phyloP scores from a whole-genome alignment of 2,113 vertebrate genomes.

The Antechinus flavipes region DNA sequence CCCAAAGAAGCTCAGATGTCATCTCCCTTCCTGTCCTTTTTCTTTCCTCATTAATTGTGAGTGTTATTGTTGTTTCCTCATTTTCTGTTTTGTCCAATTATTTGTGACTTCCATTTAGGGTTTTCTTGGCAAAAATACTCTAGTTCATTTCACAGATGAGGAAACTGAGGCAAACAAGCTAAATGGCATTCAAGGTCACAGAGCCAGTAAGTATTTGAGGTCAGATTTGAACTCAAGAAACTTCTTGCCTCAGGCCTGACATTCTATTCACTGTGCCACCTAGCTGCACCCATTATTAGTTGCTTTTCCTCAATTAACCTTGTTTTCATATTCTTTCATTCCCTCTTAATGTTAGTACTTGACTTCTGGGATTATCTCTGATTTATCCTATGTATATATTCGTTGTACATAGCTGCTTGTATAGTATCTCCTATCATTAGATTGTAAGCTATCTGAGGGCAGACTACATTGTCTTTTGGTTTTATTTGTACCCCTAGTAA shows the following conservation, averaged over 20 bases:
- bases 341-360: neutral
- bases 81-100: neutral
- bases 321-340: neutral
- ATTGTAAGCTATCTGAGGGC: neutral
- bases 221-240: neutral
- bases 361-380: neutral
- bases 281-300: neutral
- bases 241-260: neutral
- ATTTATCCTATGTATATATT: neutral
- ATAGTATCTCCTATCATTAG: neutral
- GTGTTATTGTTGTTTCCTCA: neutral
- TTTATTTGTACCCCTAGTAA: neutral
- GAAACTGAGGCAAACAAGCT: neutral
- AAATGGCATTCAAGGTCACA: neutral
- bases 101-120: neutral
- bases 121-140: neutral
- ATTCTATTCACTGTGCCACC: neutral
- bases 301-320: neutral
- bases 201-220: neutral
- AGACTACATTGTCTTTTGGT: neutral
- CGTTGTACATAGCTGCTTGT: neutral
- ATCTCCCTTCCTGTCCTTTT: neutral
- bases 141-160: neutral
- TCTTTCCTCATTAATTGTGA: neutral
- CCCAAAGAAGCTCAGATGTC: too few species aligned